Conservation (phyloP, 1,140 invertebrate genomes). For the Aphelinus certus region DNA sequence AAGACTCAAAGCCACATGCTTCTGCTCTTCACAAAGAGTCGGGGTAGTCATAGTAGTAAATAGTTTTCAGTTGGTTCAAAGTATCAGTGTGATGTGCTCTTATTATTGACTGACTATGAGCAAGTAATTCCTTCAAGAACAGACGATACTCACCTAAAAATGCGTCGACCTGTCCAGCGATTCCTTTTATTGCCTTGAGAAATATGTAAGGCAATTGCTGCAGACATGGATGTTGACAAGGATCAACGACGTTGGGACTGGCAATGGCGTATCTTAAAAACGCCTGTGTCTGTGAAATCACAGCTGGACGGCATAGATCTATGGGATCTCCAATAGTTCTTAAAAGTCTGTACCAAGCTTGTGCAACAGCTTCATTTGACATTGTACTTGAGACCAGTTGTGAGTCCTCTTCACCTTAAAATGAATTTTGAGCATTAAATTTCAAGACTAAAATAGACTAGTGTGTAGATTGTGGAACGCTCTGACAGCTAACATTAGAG, state of each 20-base stretch:
- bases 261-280: slow-evolving; percentile 82
- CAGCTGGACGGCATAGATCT: slow-evolving; percentile 86
- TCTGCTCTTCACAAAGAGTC: slow-evolving; percentile 33
- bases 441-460: no score
- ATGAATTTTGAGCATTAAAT: slow-evolving; percentile 13
- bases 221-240: slow-evolving; percentile 92
- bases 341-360: slow-evolving; percentile 94
- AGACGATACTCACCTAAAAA: slow-evolving; percentile 82
- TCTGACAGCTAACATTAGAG: no score
- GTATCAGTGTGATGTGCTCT: slow-evolving; percentile 37
- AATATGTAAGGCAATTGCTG: slow-evolving; percentile 88
- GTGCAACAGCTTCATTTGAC: slow-evolving; percentile 88
- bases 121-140: neutral
- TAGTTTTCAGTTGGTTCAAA: slow-evolving; percentile 41
- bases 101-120: neutral
- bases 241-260: slow-evolving; percentile 79
- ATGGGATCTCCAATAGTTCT: slow-evolving; percentile 94
- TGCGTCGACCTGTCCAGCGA: slow-evolving; percentile 93
- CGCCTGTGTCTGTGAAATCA: slow-evolving; percentile 86
- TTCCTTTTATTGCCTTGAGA: slow-evolving; percentile 91
- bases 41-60: slow-evolving; percentile 32
- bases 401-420: slow-evolving; percentile 83
- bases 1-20: slow-evolving; percentile 24
- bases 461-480: no score
- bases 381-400: slow-evolving; percentile 84